phyloP scores from a whole-genome alignment of 2,888 invertebrate species.

The Mamestra brassicae region DNA sequence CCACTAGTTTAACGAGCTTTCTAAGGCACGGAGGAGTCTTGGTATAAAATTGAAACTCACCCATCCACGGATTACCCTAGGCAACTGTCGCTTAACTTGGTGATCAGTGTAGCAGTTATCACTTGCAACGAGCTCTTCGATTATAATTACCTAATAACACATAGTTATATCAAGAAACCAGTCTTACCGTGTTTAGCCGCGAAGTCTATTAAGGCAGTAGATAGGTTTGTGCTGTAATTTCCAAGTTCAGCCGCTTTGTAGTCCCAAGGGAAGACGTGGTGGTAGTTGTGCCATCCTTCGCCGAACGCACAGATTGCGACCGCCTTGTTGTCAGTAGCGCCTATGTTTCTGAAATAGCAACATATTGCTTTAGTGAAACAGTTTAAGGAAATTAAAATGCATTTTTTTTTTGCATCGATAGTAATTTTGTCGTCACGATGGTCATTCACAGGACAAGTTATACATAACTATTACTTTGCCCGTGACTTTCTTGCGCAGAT shows the following conservation, averaged over 20 bases:
- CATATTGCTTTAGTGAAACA: slow-evolving; percentile 4
- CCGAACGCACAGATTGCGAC: slow-evolving; percentile 93
- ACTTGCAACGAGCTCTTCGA: neutral
- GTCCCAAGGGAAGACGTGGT: slow-evolving; percentile 96
- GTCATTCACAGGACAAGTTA: neutral
- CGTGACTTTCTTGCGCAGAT: no score
- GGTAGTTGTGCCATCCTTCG: slow-evolving; percentile 97
- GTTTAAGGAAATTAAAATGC: no score
- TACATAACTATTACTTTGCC: no score
- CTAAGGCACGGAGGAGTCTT: neutral
- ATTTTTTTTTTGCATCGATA: no score
- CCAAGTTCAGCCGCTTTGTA: slow-evolving; percentile 94
- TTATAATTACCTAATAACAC: neutral
- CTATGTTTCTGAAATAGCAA: slow-evolving; percentile 89
- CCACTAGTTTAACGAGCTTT: neutral
- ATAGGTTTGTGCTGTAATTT: slow-evolving; percentile 91
- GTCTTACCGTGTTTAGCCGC: slow-evolving; percentile 93
- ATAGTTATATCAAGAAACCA: neutral
- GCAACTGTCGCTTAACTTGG: neutral
- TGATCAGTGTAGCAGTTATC: neutral
- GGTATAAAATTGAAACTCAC: neutral
- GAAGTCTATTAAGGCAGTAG: slow-evolving; percentile 92
- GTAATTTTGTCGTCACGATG: no score
- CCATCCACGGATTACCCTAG: neutral
- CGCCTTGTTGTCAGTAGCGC: slow-evolving; percentile 93